phyloP scores from a whole-genome alignment of 2,888 invertebrate species.

The Platerodrilus igneus region DNA sequence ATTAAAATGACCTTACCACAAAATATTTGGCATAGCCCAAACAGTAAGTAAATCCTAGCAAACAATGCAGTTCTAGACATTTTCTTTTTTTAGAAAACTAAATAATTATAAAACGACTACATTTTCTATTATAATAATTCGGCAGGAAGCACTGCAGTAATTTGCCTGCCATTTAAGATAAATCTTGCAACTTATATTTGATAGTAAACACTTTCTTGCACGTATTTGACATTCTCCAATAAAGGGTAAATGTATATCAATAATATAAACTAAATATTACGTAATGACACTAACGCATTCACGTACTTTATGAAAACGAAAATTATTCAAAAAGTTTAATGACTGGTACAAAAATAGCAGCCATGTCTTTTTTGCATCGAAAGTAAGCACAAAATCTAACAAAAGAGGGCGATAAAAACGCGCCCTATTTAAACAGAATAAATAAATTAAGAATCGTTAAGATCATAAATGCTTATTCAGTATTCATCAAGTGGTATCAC shows the following conservation, averaged over 20 bases:
- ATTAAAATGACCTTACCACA: slow-evolving; percentile 34
- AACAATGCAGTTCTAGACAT: slow-evolving; percentile 38
- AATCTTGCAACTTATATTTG: slow-evolving; percentile 21
- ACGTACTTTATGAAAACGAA: slow-evolving; percentile 20
- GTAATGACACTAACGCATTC: slow-evolving; percentile 25
- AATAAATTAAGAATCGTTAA: too few species aligned
- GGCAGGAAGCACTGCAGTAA: slow-evolving; percentile 34
- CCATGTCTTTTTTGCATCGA: slow-evolving; percentile 31
- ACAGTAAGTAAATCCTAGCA: slow-evolving; percentile 36
- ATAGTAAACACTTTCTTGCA: slow-evolving; percentile 19
- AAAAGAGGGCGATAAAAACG: slow-evolving; percentile 24
- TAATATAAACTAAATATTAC: slow-evolving; percentile 8
- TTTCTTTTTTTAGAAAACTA: too few species aligned
- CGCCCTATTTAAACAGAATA: too few species aligned
- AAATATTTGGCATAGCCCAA: slow-evolving; percentile 40
- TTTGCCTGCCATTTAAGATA: slow-evolving; percentile 30
- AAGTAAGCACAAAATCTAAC: slow-evolving; percentile 14
- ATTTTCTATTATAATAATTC: slow-evolving; percentile 35
- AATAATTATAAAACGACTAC: too few species aligned
- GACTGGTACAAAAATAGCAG: slow-evolving; percentile 36
- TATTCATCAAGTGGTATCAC: too few species aligned
- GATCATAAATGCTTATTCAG: too few species aligned
- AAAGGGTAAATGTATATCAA: slow-evolving; percentile 2
- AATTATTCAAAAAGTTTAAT: slow-evolving; percentile 30
- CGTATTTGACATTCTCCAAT: slow-evolving; percentile 10